Percentiles rank a stretch among this genome's conserved stretches.
Conservation (phyloP, 2,113 vertebrate genomes). For the Silurus asotus region DNA sequence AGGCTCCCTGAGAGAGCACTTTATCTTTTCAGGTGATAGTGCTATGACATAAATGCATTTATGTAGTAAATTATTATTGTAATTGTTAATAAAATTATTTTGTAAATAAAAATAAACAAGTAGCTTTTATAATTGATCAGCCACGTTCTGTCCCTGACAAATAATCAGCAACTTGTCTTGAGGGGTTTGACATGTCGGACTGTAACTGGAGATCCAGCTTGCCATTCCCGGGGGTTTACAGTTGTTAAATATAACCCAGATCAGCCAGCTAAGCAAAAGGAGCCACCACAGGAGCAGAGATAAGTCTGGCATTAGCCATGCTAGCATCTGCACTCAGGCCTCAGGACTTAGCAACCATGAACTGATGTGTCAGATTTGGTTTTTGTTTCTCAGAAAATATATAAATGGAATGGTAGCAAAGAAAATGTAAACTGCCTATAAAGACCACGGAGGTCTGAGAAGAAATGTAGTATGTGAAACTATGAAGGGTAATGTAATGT, state of each 20-base stretch:
- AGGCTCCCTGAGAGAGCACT: not conserved
- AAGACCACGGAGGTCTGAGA: not conserved
- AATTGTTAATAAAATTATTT: not conserved
- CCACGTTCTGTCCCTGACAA: not conserved
- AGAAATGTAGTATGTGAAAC: not conserved
- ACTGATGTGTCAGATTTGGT: not conserved
- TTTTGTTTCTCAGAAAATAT: not conserved
- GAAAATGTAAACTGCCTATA: not conserved
- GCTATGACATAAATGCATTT: not conserved
- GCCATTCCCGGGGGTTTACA: conserved; percentile 61
- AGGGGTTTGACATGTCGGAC: not conserved
- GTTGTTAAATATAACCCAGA: conserved; percentile 67
- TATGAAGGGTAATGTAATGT: not conserved
- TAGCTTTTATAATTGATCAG: not conserved
- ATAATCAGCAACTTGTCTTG: conserved; percentile 7
- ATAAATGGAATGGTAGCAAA: not conserved
- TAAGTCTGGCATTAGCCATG: not conserved
- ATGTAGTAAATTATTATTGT: no score
- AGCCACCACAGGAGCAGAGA: conserved; percentile 23
- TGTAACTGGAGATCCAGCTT: conserved; percentile 69
- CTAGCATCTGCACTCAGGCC: not conserved
- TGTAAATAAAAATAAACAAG: not conserved
- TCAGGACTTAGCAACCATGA: conserved; percentile 17
- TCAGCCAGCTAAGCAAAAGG: conserved; percentile 57
- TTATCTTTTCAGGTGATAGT: not conserved